Percentiles rank a stretch among this genome's conserved stretches.
Evolutionary conservation across 35 echinoderm and acorn worm species (phyloP).

Genomic region (Lytechinus pictus): DNA sequence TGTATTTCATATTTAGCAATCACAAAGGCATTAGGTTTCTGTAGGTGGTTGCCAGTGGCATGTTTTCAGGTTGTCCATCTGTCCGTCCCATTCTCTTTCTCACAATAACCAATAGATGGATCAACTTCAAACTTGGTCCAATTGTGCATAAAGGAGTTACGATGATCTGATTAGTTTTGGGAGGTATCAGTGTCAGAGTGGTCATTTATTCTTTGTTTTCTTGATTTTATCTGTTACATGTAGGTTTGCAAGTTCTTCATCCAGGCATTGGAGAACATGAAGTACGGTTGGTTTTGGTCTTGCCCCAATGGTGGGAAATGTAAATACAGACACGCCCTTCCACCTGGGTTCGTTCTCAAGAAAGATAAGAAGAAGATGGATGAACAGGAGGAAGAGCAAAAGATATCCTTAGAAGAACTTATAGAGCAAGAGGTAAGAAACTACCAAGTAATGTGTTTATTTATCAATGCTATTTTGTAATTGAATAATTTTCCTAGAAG

Average conservation of each 20-base stretch:
- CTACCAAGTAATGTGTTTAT: neutral
- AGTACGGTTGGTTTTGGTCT: constrained; percentile 98
- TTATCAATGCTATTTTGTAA: too few relatives aligned
- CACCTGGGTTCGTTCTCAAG: constrained; percentile 97
- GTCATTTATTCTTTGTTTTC: neutral
- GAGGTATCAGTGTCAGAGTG: too few relatives aligned
- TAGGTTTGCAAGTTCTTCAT: constrained; percentile 91
- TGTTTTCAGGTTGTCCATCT: too few relatives aligned
- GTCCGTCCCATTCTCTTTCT: too few relatives aligned
- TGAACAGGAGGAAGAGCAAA: constrained; percentile 72
- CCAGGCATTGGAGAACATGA: constrained; percentile 90
- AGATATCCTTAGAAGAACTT: constrained; percentile 89
- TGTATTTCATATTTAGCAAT: too few relatives aligned
- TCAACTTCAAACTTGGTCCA: too few relatives aligned
- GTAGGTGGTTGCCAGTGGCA: too few relatives aligned
- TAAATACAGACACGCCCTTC: constrained; percentile 94
- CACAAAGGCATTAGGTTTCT: too few relatives aligned
- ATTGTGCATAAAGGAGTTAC: too few relatives aligned
- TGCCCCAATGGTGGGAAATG: constrained; percentile 96
- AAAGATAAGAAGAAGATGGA: constrained; percentile 87
- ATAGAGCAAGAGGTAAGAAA: constrained; percentile 84
- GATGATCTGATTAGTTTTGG: too few relatives aligned
- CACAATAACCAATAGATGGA: too few relatives aligned
- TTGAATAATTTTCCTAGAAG: too few relatives aligned
- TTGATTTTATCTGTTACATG: constrained; percentile 7